A percentile compares a stretch with the other conserved stretches of the same genome.
Conservation (phyloP, 2,113 vertebrate genomes). For the Craseonycteris thonglongyai region DNA sequence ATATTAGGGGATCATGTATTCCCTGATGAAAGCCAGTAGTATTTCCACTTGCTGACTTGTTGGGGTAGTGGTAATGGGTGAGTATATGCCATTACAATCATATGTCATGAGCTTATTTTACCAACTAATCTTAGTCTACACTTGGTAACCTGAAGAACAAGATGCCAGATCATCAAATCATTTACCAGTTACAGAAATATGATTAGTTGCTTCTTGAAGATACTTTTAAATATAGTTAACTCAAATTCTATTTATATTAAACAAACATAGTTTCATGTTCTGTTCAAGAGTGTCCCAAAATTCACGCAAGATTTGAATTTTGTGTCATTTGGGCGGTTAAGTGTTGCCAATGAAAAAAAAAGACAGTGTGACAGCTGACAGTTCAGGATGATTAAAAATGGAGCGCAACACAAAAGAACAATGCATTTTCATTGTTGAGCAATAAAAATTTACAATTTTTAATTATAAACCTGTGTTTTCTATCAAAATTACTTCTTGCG, state of each 20-base stretch:
- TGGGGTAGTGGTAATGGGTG: rapidly evolving
- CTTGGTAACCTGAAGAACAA: not conserved
- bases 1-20: not conserved
- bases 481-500: no score
- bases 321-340: no score
- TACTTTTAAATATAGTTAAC: not conserved
- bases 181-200: not conserved
- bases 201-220: not conserved
- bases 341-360: no score
- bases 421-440: no score
- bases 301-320: no score
- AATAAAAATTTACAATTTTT: no score
- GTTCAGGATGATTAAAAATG: no score
- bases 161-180: not conserved
- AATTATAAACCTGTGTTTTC: no score
- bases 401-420: no score
- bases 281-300: no score
- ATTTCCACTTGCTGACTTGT: not conserved
- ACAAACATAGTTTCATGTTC: not conserved
- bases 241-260: not conserved
- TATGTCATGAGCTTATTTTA: not conserved
- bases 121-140: not conserved
- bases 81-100: not conserved
- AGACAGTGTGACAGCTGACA: no score
- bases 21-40: not conserved